phyloP scores from a whole-genome alignment of 2,888 invertebrate genomes.

The Pachycephus smyrnensis region DNA sequence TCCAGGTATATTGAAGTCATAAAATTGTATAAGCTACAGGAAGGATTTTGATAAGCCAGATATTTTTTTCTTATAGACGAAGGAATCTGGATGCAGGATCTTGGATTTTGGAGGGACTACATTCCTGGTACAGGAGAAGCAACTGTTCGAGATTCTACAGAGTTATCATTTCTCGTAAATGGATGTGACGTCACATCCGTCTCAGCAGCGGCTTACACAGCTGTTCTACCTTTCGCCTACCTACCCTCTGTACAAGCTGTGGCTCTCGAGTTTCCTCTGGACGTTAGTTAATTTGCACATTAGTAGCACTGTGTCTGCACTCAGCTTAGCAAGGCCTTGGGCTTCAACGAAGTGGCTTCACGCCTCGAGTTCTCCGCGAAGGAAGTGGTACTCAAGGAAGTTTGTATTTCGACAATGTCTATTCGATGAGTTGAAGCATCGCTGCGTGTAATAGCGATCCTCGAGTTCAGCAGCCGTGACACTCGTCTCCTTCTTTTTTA shows the following conservation, averaged over 20 bases:
- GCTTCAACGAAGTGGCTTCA: background rate
- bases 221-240: slow-evolving; percentile 81
- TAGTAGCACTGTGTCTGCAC: background rate
- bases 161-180: slow-evolving; percentile 62
- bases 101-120: slow-evolving; percentile 50
- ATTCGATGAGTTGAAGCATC: background rate
- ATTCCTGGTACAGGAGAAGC: slow-evolving; percentile 34
- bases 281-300: slow-evolving; percentile 70
- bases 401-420: background rate
- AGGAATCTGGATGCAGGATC: slow-evolving; percentile 59
- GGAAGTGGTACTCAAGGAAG: background rate
- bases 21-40: background rate
- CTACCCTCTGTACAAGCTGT: slow-evolving; percentile 79
- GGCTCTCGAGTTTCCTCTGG: slow-evolving; percentile 82
- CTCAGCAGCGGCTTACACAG: slow-evolving; percentile 76
- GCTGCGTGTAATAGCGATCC: background rate
- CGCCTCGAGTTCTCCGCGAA: background rate
- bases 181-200: slow-evolving; percentile 61
- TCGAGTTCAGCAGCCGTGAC: background rate
- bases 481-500: background rate
- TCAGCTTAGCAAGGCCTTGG: background rate
- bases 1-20: slow-evolving; percentile 37
- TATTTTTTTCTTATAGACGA: slow-evolving; percentile 44
- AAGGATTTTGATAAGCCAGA: background rate
- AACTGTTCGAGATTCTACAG: slow-evolving; percentile 46